phyloP scores from a whole-genome alignment of 2,113 vertebrate genomes.

The Tragelaphus scriptus region DNA sequence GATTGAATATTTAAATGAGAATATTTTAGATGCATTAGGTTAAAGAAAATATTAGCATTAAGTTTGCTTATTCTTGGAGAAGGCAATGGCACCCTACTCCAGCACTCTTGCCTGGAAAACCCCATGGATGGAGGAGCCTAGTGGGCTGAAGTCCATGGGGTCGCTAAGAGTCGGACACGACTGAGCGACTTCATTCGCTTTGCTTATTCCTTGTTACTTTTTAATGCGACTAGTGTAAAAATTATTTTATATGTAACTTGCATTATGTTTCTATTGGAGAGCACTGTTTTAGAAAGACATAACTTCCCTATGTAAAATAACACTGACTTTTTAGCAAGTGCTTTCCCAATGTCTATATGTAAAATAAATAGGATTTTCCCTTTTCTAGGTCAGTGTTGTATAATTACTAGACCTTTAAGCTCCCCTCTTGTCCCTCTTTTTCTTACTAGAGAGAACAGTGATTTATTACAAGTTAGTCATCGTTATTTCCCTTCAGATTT shows the following conservation, averaged over 20 bases:
- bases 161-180: no score
- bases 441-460: neutral
- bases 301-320: neutral
- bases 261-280: neutral
- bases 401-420: neutral
- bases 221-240: neutral
- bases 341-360: neutral
- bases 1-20: neutral
- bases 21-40: neutral
- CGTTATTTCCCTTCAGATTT: neutral
- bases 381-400: neutral
- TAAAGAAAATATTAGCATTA: neutral
- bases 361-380: neutral
- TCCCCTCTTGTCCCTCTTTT: neutral
- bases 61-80: neutral
- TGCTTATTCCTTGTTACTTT: neutral
- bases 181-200: neutral
- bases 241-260: neutral
- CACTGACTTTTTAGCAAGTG: neutral
- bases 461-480: neutral
- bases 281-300: neutral
- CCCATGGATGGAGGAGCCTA: no score
- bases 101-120: no score
- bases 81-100: no score
- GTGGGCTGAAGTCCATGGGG: no score